A percentile compares a stretch with the other conserved stretches of the same genome.
phyloP scores from a whole-genome alignment of 1,140 invertebrate genomes.

The Ephestia elutella region DNA sequence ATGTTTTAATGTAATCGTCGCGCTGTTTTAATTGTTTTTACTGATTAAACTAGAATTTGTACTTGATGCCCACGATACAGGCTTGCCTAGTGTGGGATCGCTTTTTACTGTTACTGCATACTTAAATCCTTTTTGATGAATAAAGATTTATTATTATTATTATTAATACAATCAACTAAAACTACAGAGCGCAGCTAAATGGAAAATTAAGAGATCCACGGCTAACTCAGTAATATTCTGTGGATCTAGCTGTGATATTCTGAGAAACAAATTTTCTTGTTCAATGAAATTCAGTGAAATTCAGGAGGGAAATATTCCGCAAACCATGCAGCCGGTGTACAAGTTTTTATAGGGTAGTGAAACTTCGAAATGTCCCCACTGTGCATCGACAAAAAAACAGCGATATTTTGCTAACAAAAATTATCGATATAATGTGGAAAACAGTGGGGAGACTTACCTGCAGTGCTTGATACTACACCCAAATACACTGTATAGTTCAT shows the following conservation, averaged over 20 bases:
- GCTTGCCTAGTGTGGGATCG: too few relatives aligned
- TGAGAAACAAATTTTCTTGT: background rate
- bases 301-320: background rate
- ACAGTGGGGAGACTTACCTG: background rate
- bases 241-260: background rate
- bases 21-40: too few relatives aligned
- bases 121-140: too few relatives aligned
- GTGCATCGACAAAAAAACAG: background rate
- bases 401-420: background rate
- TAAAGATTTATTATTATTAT: too few relatives aligned
- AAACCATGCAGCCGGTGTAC: background rate
- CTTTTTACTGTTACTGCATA: too few relatives aligned
- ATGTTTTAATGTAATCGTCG: too few relatives aligned
- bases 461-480: too few relatives aligned
- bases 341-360: background rate
- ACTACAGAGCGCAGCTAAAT: background rate
- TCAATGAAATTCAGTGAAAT: background rate
- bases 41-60: too few relatives aligned
- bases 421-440: background rate
- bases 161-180: background rate
- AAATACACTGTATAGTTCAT: too few relatives aligned
- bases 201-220: background rate
- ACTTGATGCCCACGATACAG: too few relatives aligned
- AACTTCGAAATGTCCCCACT: background rate
- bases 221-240: background rate